Evolutionary conservation across 2,888 invertebrate genomes (phyloP).

Genomic region (Metellina segmentata): DNA sequence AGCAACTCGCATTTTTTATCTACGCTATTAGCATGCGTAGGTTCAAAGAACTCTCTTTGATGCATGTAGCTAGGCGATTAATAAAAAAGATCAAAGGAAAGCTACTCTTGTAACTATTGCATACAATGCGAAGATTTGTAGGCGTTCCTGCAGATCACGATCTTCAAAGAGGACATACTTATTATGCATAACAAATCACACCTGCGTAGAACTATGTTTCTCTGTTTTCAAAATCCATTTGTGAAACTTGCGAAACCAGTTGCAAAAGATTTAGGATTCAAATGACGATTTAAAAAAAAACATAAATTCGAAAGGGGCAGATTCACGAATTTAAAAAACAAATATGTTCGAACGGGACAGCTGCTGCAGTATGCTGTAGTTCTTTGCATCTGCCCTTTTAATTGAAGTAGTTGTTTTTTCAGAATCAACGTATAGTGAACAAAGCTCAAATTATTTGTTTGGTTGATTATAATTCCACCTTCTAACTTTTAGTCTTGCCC

Average conservation of each 20-base stretch:
- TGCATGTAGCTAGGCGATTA: background rate
- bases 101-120: background rate
- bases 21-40: background rate
- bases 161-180: constrained; percentile 40
- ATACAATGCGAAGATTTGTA: background rate
- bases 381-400: too few species aligned
- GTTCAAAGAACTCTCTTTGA: constrained; percentile 35
- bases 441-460: too few species aligned
- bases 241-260: constrained; percentile 28
- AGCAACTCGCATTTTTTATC: background rate
- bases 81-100: background rate
- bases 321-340: background rate
- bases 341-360: too few species aligned
- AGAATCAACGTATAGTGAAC: too few species aligned
- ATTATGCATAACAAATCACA: constrained; percentile 41
- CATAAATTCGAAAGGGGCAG: too few species aligned
- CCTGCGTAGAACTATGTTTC: background rate
- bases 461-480: too few species aligned
- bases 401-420: too few species aligned
- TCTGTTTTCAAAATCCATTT: background rate
- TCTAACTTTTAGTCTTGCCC: too few species aligned
- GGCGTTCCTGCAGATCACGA: constrained; percentile 11
- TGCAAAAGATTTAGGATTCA: constrained; percentile 37
- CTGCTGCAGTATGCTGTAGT: too few species aligned
- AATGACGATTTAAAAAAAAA: background rate